These are phyloP conservation scores for Vespertilio murinus DNA, from an alignment of 2,797 vertebrate species.

Conservation along the genomic window DNA sequence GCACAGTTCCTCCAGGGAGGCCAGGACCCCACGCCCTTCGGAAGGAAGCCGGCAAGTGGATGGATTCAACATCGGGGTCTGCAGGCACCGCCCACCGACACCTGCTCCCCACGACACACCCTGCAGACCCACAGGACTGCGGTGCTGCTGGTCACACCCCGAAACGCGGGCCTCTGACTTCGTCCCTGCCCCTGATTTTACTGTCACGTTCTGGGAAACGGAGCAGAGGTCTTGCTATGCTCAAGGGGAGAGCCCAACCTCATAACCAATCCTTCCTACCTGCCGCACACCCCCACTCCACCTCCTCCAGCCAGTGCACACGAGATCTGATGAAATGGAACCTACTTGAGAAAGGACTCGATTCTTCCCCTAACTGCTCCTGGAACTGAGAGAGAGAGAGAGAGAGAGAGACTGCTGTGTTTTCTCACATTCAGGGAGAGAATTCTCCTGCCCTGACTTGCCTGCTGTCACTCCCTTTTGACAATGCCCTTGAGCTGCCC, in stretches of 20 bases:
- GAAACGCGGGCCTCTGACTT: not conserved
- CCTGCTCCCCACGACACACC: not conserved
- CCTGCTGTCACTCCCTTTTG: conserved; percentile 37
- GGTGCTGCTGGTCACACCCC: not conserved
- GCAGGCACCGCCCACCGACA: rapidly evolving
- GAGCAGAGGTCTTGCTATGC: not conserved
- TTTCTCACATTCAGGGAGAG: conserved; percentile 4
- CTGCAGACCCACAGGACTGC: not conserved
- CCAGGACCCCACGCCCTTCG: not conserved
- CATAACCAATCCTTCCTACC: not conserved
- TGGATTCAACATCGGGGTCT: not conserved
- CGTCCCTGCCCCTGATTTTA: not conserved
- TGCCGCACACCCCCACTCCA: not conserved
- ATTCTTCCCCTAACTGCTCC: not conserved
- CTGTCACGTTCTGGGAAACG: not conserved
- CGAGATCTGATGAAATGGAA: conserved; percentile 51
- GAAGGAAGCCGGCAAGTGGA: not conserved
- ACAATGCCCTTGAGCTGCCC: not conserved
- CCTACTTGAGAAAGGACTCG: not conserved
- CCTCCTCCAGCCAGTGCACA: too few species aligned
- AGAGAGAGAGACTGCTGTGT: not conserved
- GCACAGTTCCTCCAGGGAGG: not conserved
- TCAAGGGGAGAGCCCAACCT: not conserved
- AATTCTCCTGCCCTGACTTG: conserved; percentile 52
- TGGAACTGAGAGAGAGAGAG: not conserved